These are phyloP conservation scores for Frankliniella fusca DNA, from an alignment of 2,888 invertebrate species.

Conservation along the genomic window DNA sequence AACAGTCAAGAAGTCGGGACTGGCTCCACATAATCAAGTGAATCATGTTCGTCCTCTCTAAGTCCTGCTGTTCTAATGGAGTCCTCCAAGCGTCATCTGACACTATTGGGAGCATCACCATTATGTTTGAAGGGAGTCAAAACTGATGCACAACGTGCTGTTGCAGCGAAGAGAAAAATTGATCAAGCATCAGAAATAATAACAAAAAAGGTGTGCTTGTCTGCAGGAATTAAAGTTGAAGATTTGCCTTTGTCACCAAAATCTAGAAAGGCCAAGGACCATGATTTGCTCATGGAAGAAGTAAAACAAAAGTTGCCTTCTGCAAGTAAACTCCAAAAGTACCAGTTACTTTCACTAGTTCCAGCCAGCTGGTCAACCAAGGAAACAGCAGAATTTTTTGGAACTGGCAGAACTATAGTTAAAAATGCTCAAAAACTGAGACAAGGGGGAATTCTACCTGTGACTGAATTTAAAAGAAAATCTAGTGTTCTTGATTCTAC, in stretches of 20 bases:
- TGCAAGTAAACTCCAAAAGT: neutral
- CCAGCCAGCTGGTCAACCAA: neutral
- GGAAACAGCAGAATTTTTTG: neutral
- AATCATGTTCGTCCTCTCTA: neutral
- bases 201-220: neutral
- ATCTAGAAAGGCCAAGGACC: neutral
- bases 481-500: neutral
- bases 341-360: neutral
- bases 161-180: neutral
- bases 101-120: neutral
- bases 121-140: neutral
- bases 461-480: neutral
- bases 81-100: neutral
- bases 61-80: neutral
- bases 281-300: neutral
- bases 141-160: neutral
- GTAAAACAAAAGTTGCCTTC: neutral
- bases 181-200: neutral
- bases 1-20: neutral
- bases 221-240: neutral
- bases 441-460: conserved; percentile 8
- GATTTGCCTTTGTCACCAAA: neutral
- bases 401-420: neutral
- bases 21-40: neutral
- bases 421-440: neutral